These are phyloP conservation scores for Oreonectes daqikongensis DNA, from an alignment of 2,797 vertebrate species.

Conservation along the genomic window DNA sequence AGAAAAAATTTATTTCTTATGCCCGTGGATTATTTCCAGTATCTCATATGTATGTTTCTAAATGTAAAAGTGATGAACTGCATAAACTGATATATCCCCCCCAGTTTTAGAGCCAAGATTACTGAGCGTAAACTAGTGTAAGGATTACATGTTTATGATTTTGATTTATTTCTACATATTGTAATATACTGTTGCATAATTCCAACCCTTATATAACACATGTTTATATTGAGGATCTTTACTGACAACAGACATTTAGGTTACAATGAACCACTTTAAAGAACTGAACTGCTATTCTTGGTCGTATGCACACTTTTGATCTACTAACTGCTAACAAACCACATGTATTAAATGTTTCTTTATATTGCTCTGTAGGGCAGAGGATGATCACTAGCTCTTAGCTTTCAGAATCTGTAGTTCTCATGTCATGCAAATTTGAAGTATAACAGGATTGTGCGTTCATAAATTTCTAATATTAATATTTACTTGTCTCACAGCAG, in stretches of 20 bases:
- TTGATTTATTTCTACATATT: slow-evolving; percentile 17
- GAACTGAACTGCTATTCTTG: neutral
- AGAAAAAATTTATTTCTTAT: too few relatives aligned
- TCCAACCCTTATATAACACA: slow-evolving; percentile 11
- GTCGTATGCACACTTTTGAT: neutral
- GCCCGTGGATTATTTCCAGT: too few relatives aligned
- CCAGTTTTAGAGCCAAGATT: slow-evolving; percentile 15
- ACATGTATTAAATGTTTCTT: slow-evolving; percentile 35
- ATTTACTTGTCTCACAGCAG: neutral
- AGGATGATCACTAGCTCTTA: neutral
- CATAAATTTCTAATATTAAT: neutral
- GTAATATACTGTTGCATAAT: slow-evolving; percentile 16
- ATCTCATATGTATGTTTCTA: too few relatives aligned
- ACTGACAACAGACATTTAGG: slow-evolving; percentile 1
- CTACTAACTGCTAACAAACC: slow-evolving; percentile 15
- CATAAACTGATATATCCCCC: too few relatives aligned
- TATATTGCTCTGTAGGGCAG: slow-evolving; percentile 8
- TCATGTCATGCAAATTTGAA: slow-evolving; percentile 19
- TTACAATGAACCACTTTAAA: slow-evolving; percentile 15
- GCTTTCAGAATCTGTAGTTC: neutral
- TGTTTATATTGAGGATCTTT: neutral
- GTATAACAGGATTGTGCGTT: neutral
- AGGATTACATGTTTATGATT: slow-evolving; percentile 22
- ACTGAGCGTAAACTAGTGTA: neutral
- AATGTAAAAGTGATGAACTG: neutral